These are phyloP conservation scores for Poecilia velifera DNA, from an alignment of 2,797 vertebrate species.

Conservation along the genomic window DNA sequence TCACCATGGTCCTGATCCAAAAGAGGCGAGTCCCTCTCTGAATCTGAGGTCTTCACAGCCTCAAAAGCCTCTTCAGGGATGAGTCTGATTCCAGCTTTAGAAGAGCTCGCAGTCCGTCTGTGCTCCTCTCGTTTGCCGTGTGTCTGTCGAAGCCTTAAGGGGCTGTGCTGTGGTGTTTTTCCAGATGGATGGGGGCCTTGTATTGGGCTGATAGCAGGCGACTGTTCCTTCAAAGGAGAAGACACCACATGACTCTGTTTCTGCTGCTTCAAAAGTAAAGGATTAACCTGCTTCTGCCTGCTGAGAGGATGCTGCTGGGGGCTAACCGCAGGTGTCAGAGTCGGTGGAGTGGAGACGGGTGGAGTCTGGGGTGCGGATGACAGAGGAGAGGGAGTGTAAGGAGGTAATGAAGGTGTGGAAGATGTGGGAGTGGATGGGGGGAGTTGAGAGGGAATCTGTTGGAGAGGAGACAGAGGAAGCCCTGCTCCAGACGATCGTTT, in stretches of 20 bases:
- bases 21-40: conserved; percentile 81
- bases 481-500: conserved; percentile 85
- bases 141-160: conserved; percentile 44
- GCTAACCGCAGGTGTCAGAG: conserved; percentile 69
- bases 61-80: conserved; percentile 75
- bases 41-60: conserved; percentile 74
- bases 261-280: conserved; percentile 69
- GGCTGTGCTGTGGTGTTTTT: conserved; percentile 60
- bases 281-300: conserved; percentile 71
- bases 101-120: conserved; percentile 58
- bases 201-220: conserved; percentile 34
- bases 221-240: conserved; percentile 68
- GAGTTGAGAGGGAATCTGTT: conserved; percentile 60
- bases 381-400: conserved; percentile 72
- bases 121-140: conserved; percentile 55
- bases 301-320: conserved; percentile 67
- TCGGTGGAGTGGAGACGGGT: conserved; percentile 70
- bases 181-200: conserved; percentile 41
- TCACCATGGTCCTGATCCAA: conserved; percentile 80
- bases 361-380: conserved; percentile 78
- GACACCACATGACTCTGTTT: conserved; percentile 49
- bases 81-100: conserved; percentile 65
- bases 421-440: conserved; percentile 68
- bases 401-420: conserved; percentile 72
- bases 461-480: conserved; percentile 79